These are phyloP conservation scores for Myotis daubentonii DNA, from an alignment of 2,797 vertebrate genomes.

Conservation along the genomic window DNA sequence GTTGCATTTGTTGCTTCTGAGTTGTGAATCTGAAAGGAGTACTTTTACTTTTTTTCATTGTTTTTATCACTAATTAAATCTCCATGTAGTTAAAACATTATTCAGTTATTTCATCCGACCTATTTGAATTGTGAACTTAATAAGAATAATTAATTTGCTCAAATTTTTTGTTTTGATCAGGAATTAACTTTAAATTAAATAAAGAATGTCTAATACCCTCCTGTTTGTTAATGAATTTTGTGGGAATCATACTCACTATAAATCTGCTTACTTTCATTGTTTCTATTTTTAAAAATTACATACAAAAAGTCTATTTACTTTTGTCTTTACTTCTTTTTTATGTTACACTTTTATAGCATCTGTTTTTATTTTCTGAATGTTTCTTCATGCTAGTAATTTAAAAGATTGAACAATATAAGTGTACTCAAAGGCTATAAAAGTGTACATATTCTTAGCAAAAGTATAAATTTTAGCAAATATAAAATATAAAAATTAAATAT, in stretches of 20 bases:
- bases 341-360: not conserved
- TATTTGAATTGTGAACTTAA: not conserved
- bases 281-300: not conserved
- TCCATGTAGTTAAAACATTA: not conserved
- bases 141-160: not conserved
- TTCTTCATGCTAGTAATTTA: not conserved
- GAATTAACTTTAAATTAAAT: conserved; percentile 34
- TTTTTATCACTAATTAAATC: not conserved
- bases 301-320: not conserved
- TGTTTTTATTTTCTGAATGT: not conserved
- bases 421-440: not conserved
- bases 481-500: not conserved
- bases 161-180: not conserved
- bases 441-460: not conserved
- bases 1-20: not conserved
- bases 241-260: not conserved
- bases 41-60: not conserved
- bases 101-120: not conserved
- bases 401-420: not conserved
- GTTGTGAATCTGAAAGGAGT: not conserved
- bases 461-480: not conserved
- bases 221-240: not conserved
- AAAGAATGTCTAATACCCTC: not conserved
- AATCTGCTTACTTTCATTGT: not conserved
- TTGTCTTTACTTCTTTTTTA: conserved; percentile 2